phyloP scores from a whole-genome alignment of 2,113 vertebrate genomes.

The Sciurus niger region DNA sequence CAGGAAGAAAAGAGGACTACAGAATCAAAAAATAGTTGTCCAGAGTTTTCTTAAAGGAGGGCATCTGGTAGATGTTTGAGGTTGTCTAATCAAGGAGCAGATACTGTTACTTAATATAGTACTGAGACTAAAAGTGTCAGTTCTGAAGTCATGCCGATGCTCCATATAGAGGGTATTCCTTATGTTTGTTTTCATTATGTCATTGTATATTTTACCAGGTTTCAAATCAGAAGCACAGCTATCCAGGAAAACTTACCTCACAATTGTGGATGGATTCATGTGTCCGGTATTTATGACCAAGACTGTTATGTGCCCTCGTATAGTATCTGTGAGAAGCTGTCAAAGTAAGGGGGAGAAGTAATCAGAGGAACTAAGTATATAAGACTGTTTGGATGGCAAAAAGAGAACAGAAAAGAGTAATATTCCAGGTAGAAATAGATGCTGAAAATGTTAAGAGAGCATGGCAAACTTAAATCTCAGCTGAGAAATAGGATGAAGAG shows the following conservation, averaged over 20 bases:
- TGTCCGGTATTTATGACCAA: slow-evolving; percentile 60
- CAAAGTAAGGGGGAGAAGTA: neutral
- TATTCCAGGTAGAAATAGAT: neutral
- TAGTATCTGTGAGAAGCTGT: slow-evolving; percentile 73
- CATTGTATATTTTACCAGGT: slow-evolving; percentile 61
- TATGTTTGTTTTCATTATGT: neutral
- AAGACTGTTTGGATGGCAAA: neutral
- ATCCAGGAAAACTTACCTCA: neutral
- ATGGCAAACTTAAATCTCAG: neutral
- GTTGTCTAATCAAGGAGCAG: neutral
- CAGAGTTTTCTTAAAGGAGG: neutral
- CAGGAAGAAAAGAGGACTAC: neutral
- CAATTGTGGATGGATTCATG: slow-evolving; percentile 77
- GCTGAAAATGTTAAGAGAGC: neutral
- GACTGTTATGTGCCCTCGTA: slow-evolving; percentile 12
- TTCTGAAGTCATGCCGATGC: neutral
- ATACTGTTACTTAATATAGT: neutral
- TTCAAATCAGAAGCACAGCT: slow-evolving; percentile 72
- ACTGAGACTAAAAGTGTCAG: neutral
- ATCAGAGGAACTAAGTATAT: neutral
- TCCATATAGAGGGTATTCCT: neutral
- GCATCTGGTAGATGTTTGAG: neutral
- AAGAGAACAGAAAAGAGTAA: neutral
- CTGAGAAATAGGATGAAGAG: neutral
- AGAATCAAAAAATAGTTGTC: neutral